phyloP scores from a whole-genome alignment of 2,797 vertebrate species.

The Picus viridis region DNA sequence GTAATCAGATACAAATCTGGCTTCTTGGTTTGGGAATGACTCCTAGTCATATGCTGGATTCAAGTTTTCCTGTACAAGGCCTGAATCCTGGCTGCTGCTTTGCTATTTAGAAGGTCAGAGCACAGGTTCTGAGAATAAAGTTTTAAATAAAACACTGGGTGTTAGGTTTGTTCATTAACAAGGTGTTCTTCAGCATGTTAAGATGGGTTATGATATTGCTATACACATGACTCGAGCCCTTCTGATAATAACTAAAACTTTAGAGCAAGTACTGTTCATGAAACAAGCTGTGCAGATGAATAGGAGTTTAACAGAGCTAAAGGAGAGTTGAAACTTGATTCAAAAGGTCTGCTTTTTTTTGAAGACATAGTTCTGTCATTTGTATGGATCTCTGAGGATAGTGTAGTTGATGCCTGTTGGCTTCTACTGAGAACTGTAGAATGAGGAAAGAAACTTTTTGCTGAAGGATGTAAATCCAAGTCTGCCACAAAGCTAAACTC shows the following conservation, averaged over 20 bases:
- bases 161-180: neutral
- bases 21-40: neutral
- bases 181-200: neutral
- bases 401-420: neutral
- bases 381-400: neutral
- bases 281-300: neutral
- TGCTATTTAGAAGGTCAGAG: neutral
- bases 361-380: neutral
- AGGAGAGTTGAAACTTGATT: neutral
- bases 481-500: neutral
- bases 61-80: neutral
- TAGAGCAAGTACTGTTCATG: neutral
- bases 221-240: neutral
- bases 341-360: neutral
- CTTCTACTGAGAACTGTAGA: neutral
- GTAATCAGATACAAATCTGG: neutral
- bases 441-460: neutral
- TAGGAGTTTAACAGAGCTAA: neutral
- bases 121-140: neutral
- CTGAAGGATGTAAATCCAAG: neutral
- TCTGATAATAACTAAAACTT: neutral
- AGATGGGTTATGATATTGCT: neutral
- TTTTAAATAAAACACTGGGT: neutral
- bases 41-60: neutral
- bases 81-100: neutral